Percentiles rank a stretch among this genome's conserved stretches.
These are phyloP conservation scores for Mormyrus lacerda DNA, from an alignment of 2,113 vertebrate species.

Conservation along the genomic window DNA sequence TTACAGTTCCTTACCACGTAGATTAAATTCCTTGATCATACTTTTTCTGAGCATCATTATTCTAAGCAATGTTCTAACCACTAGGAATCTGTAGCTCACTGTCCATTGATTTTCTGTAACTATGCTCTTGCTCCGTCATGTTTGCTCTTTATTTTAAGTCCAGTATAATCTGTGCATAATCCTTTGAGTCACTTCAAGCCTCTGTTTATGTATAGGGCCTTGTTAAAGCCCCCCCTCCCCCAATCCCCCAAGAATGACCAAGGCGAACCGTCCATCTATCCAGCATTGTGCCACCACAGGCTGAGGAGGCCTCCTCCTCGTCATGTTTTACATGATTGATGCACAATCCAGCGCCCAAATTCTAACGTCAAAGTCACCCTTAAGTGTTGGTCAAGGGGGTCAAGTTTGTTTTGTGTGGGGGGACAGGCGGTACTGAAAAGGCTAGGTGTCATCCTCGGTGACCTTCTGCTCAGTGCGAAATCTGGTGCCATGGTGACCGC, in stretches of 20 bases:
- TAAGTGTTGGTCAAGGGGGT: background rate
- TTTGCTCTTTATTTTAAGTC: background rate
- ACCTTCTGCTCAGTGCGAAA: background rate
- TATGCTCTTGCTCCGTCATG: background rate
- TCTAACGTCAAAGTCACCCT: background rate
- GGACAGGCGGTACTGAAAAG: background rate
- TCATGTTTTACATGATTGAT: background rate
- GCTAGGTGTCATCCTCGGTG: background rate
- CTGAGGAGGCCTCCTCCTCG: background rate
- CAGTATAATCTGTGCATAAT: conserved; percentile 8
- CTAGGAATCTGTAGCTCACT: background rate
- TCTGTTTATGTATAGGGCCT: background rate
- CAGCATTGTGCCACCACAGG: background rate
- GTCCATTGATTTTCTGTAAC: background rate
- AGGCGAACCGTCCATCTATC: background rate
- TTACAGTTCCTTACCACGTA: background rate
- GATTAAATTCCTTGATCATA: background rate
- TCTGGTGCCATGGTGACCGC: background rate
- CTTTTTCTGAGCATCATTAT: background rate
- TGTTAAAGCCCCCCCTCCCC: background rate
- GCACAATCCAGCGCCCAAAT: background rate
- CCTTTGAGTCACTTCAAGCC: background rate
- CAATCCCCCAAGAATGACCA: background rate
- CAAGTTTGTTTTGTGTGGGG: background rate
- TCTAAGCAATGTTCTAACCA: background rate